phyloP scores from a whole-genome alignment of 2,113 vertebrate genomes.

The Oxyura jamaicensis region DNA sequence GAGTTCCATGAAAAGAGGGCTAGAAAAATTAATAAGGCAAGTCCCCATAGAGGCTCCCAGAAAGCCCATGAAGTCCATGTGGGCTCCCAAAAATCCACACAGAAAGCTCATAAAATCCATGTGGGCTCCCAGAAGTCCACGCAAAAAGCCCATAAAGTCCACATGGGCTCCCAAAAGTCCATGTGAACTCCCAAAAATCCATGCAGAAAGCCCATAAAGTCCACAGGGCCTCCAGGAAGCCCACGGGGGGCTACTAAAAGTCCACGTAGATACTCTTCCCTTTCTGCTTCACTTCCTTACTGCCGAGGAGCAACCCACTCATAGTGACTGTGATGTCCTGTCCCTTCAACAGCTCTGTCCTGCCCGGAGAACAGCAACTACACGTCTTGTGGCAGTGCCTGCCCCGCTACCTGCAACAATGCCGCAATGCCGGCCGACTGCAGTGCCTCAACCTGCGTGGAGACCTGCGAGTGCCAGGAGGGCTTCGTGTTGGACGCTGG shows the following conservation, averaged over 20 bases:
- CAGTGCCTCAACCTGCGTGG: not conserved
- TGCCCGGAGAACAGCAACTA: conserved; percentile 74
- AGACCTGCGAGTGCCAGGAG: conserved; percentile 64
- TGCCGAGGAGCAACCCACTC: accelerated
- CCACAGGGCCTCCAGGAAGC: no score
- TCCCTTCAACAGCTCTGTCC: conserved; percentile 41
- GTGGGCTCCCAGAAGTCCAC: no score
- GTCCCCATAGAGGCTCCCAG: no score
- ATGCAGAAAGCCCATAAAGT: not conserved
- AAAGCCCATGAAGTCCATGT: no score
- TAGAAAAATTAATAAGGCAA: no score
- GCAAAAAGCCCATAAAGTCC: not conserved
- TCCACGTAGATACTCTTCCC: not conserved
- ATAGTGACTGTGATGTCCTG: accelerated
- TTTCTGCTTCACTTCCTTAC: accelerated
- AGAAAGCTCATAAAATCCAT: not conserved
- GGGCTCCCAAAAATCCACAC: not conserved
- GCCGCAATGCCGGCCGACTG: not conserved
- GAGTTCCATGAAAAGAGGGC: accelerated
- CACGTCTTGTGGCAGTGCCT: conserved; percentile 35
- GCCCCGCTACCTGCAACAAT: conserved; percentile 56
- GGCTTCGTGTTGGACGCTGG: conserved; percentile 64
- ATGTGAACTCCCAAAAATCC: no score
- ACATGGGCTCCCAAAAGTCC: not conserved
- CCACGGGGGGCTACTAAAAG: no score